These are phyloP conservation scores for Andrena haemorrhoa DNA, from an alignment of 2,888 invertebrate genomes.

Conservation along the genomic window DNA sequence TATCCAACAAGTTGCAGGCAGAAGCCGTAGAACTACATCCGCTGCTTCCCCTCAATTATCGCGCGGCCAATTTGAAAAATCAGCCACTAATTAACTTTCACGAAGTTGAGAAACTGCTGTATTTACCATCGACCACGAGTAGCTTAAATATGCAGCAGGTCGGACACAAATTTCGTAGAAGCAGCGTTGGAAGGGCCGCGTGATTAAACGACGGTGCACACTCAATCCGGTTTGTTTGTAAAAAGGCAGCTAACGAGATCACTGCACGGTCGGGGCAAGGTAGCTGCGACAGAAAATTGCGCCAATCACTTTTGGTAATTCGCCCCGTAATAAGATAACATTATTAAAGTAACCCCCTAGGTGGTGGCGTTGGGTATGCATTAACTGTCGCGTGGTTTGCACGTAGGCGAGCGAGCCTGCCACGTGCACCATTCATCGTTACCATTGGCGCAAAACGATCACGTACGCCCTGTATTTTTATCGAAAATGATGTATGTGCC, in stretches of 20 bases:
- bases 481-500: background rate
- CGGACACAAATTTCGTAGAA: too few species aligned
- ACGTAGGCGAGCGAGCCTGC: background rate
- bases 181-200: too few species aligned
- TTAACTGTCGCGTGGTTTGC: constrained; percentile 16
- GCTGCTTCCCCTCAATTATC: too few species aligned
- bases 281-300: constrained; percentile 7
- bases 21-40: too few species aligned
- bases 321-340: constrained; percentile 4
- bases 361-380: constrained; percentile 11
- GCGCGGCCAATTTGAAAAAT: too few species aligned
- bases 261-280: background rate
- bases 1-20: too few species aligned
- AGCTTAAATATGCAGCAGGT: too few species aligned
- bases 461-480: constrained; percentile 10
- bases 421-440: constrained; percentile 7
- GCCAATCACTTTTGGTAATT: background rate
- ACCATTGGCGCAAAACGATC: constrained; percentile 13
- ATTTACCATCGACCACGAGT: too few species aligned
- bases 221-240: background rate
- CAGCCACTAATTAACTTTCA: too few species aligned
- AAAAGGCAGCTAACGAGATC: background rate
- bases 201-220: background rate
- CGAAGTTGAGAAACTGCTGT: too few species aligned
- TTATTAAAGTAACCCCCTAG: background rate